These are phyloP conservation scores for Drosophila borealis DNA, from an alignment of 2,888 invertebrate species.

Conservation along the genomic window DNA sequence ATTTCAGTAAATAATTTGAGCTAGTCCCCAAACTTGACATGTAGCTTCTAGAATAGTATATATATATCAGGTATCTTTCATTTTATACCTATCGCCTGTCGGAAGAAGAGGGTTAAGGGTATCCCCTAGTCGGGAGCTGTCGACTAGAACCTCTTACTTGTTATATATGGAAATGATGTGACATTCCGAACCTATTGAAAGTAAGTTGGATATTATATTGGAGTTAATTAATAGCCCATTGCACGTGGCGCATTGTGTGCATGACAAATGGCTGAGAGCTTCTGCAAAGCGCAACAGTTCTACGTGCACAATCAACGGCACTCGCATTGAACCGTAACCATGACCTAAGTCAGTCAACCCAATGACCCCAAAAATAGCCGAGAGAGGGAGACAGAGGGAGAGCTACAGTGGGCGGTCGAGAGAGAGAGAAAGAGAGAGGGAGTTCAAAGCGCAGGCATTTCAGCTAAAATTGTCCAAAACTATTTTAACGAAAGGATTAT, in stretches of 20 bases:
- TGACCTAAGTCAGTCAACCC: constrained; percentile 55
- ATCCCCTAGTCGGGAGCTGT: too few relatives aligned
- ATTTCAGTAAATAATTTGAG: too few relatives aligned
- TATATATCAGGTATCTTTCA: too few relatives aligned
- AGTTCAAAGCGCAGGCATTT: constrained; percentile 58
- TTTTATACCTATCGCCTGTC: too few relatives aligned
- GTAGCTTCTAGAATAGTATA: too few relatives aligned
- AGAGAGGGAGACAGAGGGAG: neutral
- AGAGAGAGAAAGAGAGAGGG: neutral
- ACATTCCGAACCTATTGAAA: too few relatives aligned
- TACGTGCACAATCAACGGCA: constrained; percentile 36
- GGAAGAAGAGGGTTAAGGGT: too few relatives aligned
- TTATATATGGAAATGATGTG: too few relatives aligned
- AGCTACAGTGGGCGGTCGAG: neutral
- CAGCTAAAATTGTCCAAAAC: constrained; percentile 56
- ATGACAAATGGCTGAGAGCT: constrained; percentile 42
- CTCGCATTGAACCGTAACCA: constrained; percentile 47
- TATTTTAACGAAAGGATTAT: constrained; percentile 62
- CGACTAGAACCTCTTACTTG: too few relatives aligned
- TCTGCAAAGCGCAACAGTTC: constrained; percentile 49
- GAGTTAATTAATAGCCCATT: constrained; percentile 38
- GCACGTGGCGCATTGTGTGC: constrained; percentile 37
- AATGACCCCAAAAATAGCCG: constrained; percentile 50
- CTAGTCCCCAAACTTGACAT: too few relatives aligned
- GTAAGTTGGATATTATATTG: constrained; percentile 11